phyloP scores from a whole-genome alignment of 1,140 invertebrate species.

The Diabrotica virgifera region DNA sequence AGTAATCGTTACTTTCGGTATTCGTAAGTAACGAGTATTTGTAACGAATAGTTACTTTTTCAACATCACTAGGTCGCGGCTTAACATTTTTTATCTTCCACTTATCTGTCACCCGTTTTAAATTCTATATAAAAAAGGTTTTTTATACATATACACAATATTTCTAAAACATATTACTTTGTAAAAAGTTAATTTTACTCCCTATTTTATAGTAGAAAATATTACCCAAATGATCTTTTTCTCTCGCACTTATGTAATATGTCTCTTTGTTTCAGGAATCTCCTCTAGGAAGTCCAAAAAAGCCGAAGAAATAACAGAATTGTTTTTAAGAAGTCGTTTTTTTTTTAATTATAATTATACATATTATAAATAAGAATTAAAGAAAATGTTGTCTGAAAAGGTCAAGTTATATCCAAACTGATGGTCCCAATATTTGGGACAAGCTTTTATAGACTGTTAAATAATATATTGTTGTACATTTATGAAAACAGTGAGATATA shows the following conservation, averaged over 20 bases:
- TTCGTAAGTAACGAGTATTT: no score
- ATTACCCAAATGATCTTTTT: no score
- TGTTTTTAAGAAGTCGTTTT: slow-evolving; percentile 1
- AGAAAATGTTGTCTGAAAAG: background rate
- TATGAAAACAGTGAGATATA: slow-evolving; percentile 21
- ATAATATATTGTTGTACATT: slow-evolving; percentile 19
- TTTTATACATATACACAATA: no score
- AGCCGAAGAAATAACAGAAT: slow-evolving; percentile 36
- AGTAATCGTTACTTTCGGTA: no score
- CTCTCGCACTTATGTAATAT: background rate
- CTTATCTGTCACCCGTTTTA: no score
- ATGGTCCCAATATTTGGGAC: slow-evolving; percentile 8
- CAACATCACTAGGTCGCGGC: no score
- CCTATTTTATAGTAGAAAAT: no score
- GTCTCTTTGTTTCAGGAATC: slow-evolving; percentile 41
- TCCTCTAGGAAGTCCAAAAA: slow-evolving; percentile 42
- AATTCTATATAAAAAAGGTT: no score
- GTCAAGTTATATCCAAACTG: slow-evolving; percentile 4
- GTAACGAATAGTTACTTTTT: no score
- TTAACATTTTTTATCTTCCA: no score
- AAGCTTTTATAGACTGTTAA: slow-evolving; percentile 17
- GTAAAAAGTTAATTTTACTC: no score
- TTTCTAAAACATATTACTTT: no score
- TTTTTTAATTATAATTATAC: slow-evolving; percentile 1
- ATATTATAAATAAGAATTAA: slow-evolving; percentile 13